A percentile compares a stretch with the other conserved stretches of the same genome.
Evolutionary conservation across 2,113 vertebrate genomes (phyloP).

Genomic region (Vulpes lagopus): DNA sequence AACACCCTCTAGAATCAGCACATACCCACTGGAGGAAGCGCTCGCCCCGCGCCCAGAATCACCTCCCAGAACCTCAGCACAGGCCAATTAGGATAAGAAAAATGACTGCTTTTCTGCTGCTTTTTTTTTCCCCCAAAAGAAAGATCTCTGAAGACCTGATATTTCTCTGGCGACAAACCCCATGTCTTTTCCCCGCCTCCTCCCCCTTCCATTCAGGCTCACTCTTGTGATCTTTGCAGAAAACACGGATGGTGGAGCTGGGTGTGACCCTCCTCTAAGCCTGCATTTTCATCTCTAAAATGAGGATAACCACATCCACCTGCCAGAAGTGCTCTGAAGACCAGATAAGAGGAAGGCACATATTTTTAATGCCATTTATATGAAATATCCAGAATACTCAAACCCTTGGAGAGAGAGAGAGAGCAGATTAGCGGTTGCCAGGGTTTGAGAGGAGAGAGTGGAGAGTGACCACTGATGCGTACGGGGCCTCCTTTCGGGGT

Average conservation of each 20-base stretch:
- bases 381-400: fast-evolving
- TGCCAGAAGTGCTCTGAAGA: neutral
- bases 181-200: fast-evolving
- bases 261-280: neutral
- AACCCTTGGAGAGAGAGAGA: neutral
- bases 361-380: neutral
- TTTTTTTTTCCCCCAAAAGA: neutral
- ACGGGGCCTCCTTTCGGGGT: neutral
- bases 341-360: neutral
- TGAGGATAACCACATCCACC: neutral
- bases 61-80: neutral
- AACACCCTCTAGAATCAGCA: neutral
- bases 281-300: neutral
- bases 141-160: neutral
- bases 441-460: neutral
- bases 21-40: fast-evolving
- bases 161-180: neutral
- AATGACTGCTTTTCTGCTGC: neutral
- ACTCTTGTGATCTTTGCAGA: neutral
- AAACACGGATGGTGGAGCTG: fast-evolving
- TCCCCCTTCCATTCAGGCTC: neutral
- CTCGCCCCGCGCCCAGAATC: neutral
- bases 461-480: fast-evolving
- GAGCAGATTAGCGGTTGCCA: fast-evolving
- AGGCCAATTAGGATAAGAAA: neutral